A percentile compares a stretch with the other conserved stretches of the same genome.
Evolutionary conservation across 2,888 invertebrate genomes (phyloP).

Genomic region (Apamea epomidion): DNA sequence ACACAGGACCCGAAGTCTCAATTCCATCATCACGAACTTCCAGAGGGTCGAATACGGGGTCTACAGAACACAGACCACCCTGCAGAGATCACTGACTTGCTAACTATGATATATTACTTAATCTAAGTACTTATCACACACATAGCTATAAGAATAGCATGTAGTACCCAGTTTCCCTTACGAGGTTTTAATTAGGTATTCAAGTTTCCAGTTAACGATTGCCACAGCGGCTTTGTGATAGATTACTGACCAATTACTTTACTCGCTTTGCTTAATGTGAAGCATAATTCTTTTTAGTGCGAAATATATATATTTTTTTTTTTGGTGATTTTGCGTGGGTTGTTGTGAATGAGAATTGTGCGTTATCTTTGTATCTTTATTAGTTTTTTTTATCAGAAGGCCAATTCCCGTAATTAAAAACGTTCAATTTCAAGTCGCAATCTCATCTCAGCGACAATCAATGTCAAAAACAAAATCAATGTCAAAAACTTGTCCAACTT

Average conservation of each 20-base stretch:
- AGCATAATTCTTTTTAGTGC: constrained; percentile 13
- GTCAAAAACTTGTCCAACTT: too few species aligned
- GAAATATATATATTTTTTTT: background rate
- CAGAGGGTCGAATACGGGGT: background rate
- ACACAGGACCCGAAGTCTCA: too few species aligned
- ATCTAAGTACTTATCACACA: constrained; percentile 9
- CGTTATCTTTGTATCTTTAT: background rate
- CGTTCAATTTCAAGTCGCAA: too few species aligned
- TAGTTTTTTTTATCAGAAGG: background rate
- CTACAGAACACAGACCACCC: background rate
- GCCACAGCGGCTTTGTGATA: constrained; percentile 40
- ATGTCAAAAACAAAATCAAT: too few species aligned
- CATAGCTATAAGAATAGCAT: background rate
- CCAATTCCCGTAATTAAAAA: too few species aligned
- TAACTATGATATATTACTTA: constrained; percentile 23
- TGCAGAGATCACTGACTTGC: constrained; percentile 21
- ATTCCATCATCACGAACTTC: background rate
- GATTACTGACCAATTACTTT: constrained; percentile 44
- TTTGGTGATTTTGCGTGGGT: background rate
- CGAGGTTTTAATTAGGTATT: constrained; percentile 53
- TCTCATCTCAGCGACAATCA: too few species aligned
- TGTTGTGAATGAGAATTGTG: background rate
- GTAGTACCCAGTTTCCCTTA: constrained; percentile 36
- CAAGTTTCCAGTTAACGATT: constrained; percentile 45
- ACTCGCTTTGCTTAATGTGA: constrained; percentile 34